Percentiles rank a stretch among this genome's conserved stretches.
phyloP scores from a whole-genome alignment of 1,140 invertebrate genomes.

The Bombus soroeensis region DNA sequence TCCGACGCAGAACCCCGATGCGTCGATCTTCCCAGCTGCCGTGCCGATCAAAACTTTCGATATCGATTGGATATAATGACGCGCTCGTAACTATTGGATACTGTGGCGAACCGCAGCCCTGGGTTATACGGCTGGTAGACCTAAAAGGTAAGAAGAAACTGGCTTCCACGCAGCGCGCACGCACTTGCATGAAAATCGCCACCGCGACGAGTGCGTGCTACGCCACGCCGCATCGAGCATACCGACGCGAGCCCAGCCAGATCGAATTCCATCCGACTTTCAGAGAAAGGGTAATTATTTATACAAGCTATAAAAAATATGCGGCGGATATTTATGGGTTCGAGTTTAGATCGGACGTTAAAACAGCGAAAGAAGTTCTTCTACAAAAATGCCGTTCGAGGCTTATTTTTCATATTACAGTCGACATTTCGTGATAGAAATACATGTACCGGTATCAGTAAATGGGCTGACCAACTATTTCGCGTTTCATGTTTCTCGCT shows the following conservation, averaged over 20 bases:
- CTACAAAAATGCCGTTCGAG: too few species aligned
- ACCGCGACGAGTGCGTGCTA: conserved; percentile 51
- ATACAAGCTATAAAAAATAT: too few species aligned
- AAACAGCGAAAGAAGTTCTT: too few species aligned
- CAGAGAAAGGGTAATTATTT: conserved; percentile 1
- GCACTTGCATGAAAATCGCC: conserved; percentile 57
- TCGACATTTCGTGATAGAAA: too few species aligned
- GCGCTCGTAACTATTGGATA: conserved; percentile 73
- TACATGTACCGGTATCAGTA: too few species aligned
- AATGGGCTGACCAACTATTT: too few species aligned
- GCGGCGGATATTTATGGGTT: too few species aligned
- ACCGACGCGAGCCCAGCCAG: background rate
- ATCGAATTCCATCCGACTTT: conserved; percentile 38
- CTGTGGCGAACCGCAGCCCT: conserved; percentile 71
- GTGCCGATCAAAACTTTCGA: conserved; percentile 71
- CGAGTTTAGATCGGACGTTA: too few species aligned
- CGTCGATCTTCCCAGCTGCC: conserved; percentile 63
- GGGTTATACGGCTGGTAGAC: conserved; percentile 45
- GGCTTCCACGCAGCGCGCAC: background rate
- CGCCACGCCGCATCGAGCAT: conserved; percentile 37
- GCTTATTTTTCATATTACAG: too few species aligned
- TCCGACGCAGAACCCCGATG: conserved; percentile 1
- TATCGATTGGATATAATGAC: conserved; percentile 73
- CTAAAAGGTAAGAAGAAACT: conserved; percentile 61
- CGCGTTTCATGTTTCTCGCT: too few species aligned